These are phyloP conservation scores for Drosophila monieri DNA, from an alignment of 2,888 invertebrate genomes.

Conservation along the genomic window DNA sequence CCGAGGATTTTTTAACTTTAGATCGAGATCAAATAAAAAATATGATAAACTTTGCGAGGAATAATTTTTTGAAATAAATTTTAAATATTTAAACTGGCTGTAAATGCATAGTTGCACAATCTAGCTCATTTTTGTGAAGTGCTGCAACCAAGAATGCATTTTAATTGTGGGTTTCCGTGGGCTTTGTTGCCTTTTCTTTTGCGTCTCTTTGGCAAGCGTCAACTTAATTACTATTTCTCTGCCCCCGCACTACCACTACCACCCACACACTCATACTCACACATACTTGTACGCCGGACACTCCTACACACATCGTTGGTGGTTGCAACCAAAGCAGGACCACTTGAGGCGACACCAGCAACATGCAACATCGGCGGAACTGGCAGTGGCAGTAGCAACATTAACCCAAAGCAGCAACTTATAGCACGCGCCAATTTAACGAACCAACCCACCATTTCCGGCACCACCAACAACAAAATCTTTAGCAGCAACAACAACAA, in stretches of 20 bases:
- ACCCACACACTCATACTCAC: constrained; percentile 28
- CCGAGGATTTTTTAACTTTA: not conserved
- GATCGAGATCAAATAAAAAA: not conserved
- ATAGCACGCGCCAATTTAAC: constrained; percentile 67
- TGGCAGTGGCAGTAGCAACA: constrained; percentile 44
- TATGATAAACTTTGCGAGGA: not conserved
- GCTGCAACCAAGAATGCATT: constrained; percentile 54
- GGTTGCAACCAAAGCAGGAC: constrained; percentile 79
- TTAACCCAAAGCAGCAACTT: constrained; percentile 40
- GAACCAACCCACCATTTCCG: constrained; percentile 71
- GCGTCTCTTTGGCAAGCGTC: constrained; percentile 62
- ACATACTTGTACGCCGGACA: constrained; percentile 36
- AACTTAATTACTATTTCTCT: constrained; percentile 76
- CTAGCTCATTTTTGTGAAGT: constrained; percentile 6
- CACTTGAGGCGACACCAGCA: constrained; percentile 76
- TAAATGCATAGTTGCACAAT: not conserved
- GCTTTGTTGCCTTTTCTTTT: constrained; percentile 51
- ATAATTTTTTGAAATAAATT: not conserved
- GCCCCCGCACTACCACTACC: constrained; percentile 23
- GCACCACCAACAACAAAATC: constrained; percentile 36
- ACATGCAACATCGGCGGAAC: constrained; percentile 51
- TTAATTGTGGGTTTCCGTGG: constrained; percentile 56
- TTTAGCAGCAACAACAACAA: constrained; percentile 45
- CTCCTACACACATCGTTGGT: constrained; percentile 28
- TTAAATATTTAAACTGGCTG: not conserved